phyloP scores from a whole-genome alignment of 1,140 invertebrate genomes.

The Polypedilum pembai region DNA sequence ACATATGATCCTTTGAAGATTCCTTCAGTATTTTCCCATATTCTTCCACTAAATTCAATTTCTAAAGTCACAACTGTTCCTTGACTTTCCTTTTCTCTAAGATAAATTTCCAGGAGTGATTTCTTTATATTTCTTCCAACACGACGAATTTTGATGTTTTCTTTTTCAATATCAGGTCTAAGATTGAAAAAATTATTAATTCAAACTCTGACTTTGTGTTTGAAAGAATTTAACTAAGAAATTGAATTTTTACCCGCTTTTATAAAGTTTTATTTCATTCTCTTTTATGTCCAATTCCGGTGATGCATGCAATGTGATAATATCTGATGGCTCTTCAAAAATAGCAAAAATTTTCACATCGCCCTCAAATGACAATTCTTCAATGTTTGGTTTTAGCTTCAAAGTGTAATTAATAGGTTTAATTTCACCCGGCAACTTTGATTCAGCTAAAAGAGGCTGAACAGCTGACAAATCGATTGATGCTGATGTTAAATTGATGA shows the following conservation, averaged over 20 bases:
- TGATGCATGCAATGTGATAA: constrained; percentile 54
- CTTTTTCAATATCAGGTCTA: constrained; percentile 21
- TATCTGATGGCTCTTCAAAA: constrained; percentile 49
- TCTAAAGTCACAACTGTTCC: constrained; percentile 48
- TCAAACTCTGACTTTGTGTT: no score
- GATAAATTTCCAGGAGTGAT: constrained; percentile 47
- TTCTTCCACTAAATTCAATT: constrained; percentile 51
- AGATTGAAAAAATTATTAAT: background rate
- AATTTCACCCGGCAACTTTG: constrained; percentile 49
- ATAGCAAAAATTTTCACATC: constrained; percentile 53
- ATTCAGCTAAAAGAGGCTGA: constrained; percentile 49
- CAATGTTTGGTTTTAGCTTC: constrained; percentile 52
- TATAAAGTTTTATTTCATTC: constrained; percentile 38
- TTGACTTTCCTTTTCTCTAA: constrained; percentile 47
- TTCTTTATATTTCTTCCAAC: constrained; percentile 46
- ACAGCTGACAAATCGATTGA: constrained; percentile 52
- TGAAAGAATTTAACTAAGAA: no score
- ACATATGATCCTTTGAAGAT: constrained; percentile 55
- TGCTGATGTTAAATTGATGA: no score
- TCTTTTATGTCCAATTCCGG: constrained; percentile 50
- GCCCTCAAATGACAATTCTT: constrained; percentile 52
- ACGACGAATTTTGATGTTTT: constrained; percentile 33
- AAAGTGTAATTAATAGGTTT: constrained; percentile 54
- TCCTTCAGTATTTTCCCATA: constrained; percentile 51
- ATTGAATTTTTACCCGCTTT: constrained; percentile 34